These are phyloP conservation scores for Campoplex capitator DNA, from an alignment of 2,888 invertebrate genomes.

Conservation along the genomic window DNA sequence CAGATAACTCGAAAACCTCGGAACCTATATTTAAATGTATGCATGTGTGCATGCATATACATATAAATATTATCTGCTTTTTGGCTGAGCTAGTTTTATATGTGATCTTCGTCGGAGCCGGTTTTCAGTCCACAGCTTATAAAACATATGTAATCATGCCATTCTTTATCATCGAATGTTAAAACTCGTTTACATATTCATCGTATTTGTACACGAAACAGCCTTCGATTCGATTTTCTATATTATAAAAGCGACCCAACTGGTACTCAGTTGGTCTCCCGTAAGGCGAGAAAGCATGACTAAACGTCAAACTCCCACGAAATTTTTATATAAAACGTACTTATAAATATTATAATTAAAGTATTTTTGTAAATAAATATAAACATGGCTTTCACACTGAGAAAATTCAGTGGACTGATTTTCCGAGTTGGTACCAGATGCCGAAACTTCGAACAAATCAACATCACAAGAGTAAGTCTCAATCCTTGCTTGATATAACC, in stretches of 20 bases:
- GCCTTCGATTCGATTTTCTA: not conserved
- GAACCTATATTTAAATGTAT: not conserved
- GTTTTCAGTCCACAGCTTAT: slow-evolving; percentile 19
- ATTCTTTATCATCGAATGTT: slow-evolving; percentile 59
- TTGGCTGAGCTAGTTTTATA: slow-evolving; percentile 3
- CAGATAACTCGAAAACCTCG: slow-evolving; percentile 2
- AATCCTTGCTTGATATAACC: slow-evolving; percentile 39
- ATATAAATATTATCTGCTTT: slow-evolving; percentile 14
- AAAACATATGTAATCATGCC: slow-evolving; percentile 65
- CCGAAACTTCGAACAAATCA: slow-evolving; percentile 68
- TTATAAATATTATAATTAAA: not conserved
- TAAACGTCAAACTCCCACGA: not conserved
- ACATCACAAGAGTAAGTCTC: slow-evolving; percentile 71
- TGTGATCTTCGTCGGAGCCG: slow-evolving; percentile 65
- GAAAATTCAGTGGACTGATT: slow-evolving; percentile 67
- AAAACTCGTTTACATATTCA: slow-evolving; percentile 28
- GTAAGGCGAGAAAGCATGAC: slow-evolving; percentile 9
- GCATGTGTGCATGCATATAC: not conserved
- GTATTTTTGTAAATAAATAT: slow-evolving; percentile 43
- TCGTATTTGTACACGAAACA: not conserved
- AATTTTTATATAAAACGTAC: slow-evolving; percentile 15
- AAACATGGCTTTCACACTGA: slow-evolving; percentile 76
- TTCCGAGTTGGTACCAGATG: slow-evolving; percentile 67
- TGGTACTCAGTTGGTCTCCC: slow-evolving; percentile 21
- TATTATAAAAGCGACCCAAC: slow-evolving; percentile 10